Evolutionary conservation across 2,113 vertebrate species (phyloP).

Genomic region (Sorex araneus): DNA sequence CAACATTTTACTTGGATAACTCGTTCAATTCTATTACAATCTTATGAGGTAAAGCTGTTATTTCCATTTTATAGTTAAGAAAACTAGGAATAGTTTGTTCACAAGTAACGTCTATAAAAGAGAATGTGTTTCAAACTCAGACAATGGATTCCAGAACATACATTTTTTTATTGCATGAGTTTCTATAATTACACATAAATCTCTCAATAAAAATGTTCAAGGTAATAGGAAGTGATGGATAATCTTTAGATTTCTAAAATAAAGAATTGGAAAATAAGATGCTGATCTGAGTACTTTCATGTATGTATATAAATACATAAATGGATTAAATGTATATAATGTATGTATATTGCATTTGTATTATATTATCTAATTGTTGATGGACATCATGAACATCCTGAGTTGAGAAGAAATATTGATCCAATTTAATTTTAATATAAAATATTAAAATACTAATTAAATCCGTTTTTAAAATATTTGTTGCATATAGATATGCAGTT

Average conservation of each 20-base stretch:
- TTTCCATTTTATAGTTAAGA: conserved; percentile 15
- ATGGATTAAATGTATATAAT: neutral
- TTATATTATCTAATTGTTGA: neutral
- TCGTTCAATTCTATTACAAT: neutral
- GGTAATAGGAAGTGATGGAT: neutral
- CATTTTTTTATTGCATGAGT: neutral
- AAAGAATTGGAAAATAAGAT: neutral
- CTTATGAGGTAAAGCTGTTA: neutral
- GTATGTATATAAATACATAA: neutral
- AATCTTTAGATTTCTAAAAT: conserved; percentile 29
- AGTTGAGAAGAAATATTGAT: conserved; percentile 17
- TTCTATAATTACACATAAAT: neutral
- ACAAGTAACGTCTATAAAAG: neutral
- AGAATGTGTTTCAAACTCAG: neutral
- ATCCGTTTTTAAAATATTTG: neutral
- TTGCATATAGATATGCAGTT: neutral
- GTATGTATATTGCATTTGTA: neutral
- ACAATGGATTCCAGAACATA: neutral
- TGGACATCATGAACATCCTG: neutral
- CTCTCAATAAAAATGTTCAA: neutral
- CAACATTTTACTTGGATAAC: neutral
- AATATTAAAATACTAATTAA: conserved; percentile 8
- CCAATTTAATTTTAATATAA: neutral
- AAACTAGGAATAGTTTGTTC: neutral
- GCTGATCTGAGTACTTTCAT: neutral